phyloP scores from a whole-genome alignment of 2,113 vertebrate genomes.

The Otocyon megalotis region DNA sequence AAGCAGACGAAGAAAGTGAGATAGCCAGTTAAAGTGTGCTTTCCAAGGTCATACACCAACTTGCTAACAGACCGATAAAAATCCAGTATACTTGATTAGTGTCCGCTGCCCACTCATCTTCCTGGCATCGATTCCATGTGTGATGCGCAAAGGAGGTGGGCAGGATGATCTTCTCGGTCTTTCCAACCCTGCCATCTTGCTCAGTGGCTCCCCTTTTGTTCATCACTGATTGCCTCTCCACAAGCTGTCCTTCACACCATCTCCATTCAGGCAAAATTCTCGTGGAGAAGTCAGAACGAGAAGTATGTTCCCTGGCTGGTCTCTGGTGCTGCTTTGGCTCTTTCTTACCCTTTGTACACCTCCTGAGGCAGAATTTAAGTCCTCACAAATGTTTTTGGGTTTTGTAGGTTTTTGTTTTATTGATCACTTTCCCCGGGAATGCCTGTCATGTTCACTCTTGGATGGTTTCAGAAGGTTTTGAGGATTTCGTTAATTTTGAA shows the following conservation, averaged over 20 bases:
- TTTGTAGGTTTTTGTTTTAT: not conserved
- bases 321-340: not conserved
- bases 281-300: not conserved
- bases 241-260: not conserved
- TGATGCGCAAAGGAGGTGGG: not conserved
- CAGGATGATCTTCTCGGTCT: not conserved
- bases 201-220: not conserved
- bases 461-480: slow-evolving; percentile 42
- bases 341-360: not conserved
- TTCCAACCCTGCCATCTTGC: not conserved
- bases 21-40: slow-evolving; percentile 50
- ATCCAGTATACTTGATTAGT: slow-evolving; percentile 64
- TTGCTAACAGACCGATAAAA: slow-evolving; percentile 72
- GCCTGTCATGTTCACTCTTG: not conserved
- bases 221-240: not conserved
- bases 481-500: not conserved
- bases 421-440: not conserved
- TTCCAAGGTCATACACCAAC: slow-evolving; percentile 73
- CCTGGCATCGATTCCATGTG: not conserved
- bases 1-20: slow-evolving; percentile 60
- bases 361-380: not conserved
- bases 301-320: not conserved
- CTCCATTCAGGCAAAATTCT: slow-evolving; percentile 34
- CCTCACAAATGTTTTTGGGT: not conserved
- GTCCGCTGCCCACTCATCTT: not conserved